Percentiles rank a stretch among this genome's conserved stretches.
Evolutionary conservation across 2,113 vertebrate genomes (phyloP).

Genomic region (Furnarius figulus): DNA sequence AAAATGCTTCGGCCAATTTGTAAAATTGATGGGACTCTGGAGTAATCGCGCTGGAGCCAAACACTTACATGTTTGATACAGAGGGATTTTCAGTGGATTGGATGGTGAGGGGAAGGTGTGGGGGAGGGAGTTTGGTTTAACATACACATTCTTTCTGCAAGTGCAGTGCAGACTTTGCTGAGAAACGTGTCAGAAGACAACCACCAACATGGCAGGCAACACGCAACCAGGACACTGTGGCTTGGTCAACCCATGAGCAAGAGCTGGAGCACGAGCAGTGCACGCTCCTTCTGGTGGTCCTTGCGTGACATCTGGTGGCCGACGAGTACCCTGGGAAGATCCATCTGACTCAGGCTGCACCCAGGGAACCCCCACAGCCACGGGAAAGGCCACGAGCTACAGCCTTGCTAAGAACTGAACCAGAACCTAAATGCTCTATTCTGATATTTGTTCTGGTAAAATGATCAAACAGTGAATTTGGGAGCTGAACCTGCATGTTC

Average conservation of each 20-base stretch:
- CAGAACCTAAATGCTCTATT: neutral
- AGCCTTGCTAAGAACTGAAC: neutral
- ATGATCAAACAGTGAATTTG: neutral
- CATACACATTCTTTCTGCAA: conserved; percentile 27
- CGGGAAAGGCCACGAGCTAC: neutral
- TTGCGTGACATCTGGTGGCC: conserved; percentile 65
- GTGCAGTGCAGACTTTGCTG: conserved; percentile 14
- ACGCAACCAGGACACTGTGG: neutral
- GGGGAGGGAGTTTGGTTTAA: neutral
- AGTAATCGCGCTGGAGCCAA: conserved; percentile 1
- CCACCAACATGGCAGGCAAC: conserved; percentile 45
- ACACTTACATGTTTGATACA: conserved; percentile 48
- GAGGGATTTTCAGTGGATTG: conserved; percentile 44
- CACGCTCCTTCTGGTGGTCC: neutral
- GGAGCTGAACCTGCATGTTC: neutral
- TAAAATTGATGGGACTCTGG: conserved; percentile 46
- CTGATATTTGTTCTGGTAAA: neutral
- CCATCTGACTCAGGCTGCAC: neutral
- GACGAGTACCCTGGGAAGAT: neutral
- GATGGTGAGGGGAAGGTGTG: neutral
- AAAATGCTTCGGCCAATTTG: conserved; percentile 47
- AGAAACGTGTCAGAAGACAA: neutral
- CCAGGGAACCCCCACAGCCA: neutral
- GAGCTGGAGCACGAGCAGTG: neutral
- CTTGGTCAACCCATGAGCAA: neutral